These are phyloP conservation scores for Pseudococcus viburni DNA, from an alignment of 2,888 invertebrate species.

Conservation along the genomic window DNA sequence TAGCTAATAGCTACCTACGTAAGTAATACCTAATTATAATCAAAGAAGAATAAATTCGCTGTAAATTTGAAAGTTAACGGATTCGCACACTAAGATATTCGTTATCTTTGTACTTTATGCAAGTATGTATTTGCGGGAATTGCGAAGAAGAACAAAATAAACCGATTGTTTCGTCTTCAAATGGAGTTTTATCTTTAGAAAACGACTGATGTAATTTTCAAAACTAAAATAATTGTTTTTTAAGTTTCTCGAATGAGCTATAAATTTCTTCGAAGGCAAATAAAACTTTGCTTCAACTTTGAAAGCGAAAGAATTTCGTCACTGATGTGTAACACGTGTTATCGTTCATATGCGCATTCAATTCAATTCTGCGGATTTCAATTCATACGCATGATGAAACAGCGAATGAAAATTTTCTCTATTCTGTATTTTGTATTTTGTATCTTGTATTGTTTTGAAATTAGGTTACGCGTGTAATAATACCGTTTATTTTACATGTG, in stretches of 20 bases:
- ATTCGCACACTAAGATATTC: background rate
- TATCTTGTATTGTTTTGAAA: conserved; percentile 29
- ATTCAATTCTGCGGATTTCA: conserved; percentile 11
- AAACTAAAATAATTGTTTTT: conserved; percentile 37
- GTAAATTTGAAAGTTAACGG: conserved; percentile 4
- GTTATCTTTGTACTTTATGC: conserved; percentile 8
- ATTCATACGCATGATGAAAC: conserved; percentile 24
- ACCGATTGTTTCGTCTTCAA: conserved; percentile 24
- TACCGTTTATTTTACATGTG: background rate
- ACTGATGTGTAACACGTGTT: conserved; percentile 44
- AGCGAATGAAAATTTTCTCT: conserved; percentile 32
- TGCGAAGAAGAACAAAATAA: conserved; percentile 13
- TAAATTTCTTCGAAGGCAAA: conserved; percentile 19
- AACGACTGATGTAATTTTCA: conserved; percentile 33
- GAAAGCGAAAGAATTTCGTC: conserved; percentile 36
- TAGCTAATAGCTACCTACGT: background rate
- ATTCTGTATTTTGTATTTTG: background rate
- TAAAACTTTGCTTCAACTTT: background rate
- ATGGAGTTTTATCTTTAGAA: conserved; percentile 18
- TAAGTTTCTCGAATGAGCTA: conserved; percentile 39
- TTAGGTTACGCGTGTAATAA: conserved; percentile 43
- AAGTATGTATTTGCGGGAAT: background rate
- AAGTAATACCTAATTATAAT: background rate
- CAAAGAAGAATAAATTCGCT: conserved; percentile 22
- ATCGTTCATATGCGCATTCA: conserved; percentile 33